These are phyloP conservation scores for Rhabdophis nuchalis DNA, from an alignment of 2,797 vertebrate genomes.

Conservation along the genomic window DNA sequence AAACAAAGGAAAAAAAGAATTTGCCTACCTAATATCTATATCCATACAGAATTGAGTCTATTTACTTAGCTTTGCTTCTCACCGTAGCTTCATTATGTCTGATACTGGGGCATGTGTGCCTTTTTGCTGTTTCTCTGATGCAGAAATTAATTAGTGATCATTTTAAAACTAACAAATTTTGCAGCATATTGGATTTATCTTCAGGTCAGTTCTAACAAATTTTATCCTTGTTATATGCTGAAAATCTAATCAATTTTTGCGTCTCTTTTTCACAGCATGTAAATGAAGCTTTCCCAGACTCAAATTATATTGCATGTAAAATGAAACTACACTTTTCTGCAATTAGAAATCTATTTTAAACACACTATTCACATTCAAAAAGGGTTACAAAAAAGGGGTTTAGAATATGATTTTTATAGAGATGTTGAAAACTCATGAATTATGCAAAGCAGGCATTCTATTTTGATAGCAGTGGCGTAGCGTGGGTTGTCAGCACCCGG, in stretches of 20 bases:
- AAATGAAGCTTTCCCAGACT: conserved; percentile 43
- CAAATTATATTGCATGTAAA: conserved; percentile 26
- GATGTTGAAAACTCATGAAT: conserved; percentile 62
- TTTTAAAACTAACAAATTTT: background rate
- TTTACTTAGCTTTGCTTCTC: background rate
- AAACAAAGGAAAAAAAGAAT: background rate
- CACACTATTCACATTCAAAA: conserved; percentile 43
- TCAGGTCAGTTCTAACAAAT: background rate
- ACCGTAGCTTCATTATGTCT: background rate
- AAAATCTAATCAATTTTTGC: background rate
- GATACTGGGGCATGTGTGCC: background rate
- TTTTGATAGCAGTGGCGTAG: conserved; percentile 72
- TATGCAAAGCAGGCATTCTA: conserved; percentile 64
- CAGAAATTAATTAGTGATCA: background rate
- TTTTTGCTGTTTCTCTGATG: background rate
- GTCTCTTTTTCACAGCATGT: background rate
- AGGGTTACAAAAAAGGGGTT: conserved; percentile 55
- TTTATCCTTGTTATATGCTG: conserved; percentile 28
- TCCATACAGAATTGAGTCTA: background rate
- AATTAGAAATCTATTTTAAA: conserved; percentile 46
- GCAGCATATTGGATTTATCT: background rate
- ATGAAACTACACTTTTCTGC: conserved; percentile 37
- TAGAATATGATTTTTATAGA: conserved; percentile 55
- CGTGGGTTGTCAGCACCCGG: too few relatives aligned
- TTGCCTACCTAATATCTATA: background rate